Percentiles rank a stretch among this genome's conserved stretches.
Evolutionary conservation across 2,888 invertebrate species (phyloP).

Genomic region (Pediacus dermestoides): DNA sequence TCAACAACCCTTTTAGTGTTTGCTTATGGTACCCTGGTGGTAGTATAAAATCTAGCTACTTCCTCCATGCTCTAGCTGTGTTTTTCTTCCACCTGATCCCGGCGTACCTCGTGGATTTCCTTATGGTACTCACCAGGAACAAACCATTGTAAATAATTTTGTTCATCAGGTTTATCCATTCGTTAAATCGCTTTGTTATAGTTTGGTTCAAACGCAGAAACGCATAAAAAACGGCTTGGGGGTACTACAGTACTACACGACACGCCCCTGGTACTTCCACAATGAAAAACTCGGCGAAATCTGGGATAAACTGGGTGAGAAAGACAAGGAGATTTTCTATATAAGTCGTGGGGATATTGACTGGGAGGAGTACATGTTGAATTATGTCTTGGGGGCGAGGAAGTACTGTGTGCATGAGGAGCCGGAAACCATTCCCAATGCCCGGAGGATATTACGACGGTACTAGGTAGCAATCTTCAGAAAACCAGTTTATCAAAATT

Average conservation of each 20-base stretch:
- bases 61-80: conserved; percentile 62
- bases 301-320: conserved; percentile 51
- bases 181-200: conserved; percentile 38
- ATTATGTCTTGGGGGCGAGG: conserved; percentile 78
- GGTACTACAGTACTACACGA: conserved; percentile 76
- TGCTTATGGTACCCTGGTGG: conserved; percentile 80
- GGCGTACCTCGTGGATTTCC: conserved; percentile 70
- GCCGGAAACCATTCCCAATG: conserved; percentile 69
- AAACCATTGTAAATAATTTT: conserved; percentile 69
- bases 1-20: conserved; percentile 71
- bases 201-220: conserved; percentile 63
- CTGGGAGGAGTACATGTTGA: conserved; percentile 64
- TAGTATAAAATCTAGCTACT: conserved; percentile 63
- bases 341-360: conserved; percentile 53
- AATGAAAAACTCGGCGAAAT: conserved; percentile 60
- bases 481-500: conserved; percentile 15
- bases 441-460: conserved; percentile 61
- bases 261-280: conserved; percentile 74
- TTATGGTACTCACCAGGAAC: conserved; percentile 63
- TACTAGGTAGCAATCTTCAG: conserved; percentile 41
- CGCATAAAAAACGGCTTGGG: conserved; percentile 60
- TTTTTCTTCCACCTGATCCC: conserved; percentile 74
- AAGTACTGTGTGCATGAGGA: conserved; percentile 82
- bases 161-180: background rate
- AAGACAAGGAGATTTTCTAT: conserved; percentile 62